These are phyloP conservation scores for Rhamphomyia laevipes DNA, from an alignment of 2,888 invertebrate species.

Conservation along the genomic window DNA sequence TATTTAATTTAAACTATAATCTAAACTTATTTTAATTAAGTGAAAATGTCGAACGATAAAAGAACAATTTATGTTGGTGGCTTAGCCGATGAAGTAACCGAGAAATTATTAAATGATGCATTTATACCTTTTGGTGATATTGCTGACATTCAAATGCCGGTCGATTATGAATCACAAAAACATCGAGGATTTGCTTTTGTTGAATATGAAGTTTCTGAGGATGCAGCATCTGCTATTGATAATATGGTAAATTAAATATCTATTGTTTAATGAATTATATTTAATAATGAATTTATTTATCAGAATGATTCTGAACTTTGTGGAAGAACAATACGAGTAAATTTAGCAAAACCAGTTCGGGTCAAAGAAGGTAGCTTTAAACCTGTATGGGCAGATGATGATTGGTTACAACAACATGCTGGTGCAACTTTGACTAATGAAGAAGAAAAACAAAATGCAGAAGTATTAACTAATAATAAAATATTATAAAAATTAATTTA, in stretches of 20 bases:
- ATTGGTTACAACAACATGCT: slow-evolving; percentile 96
- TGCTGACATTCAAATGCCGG: slow-evolving; percentile 88
- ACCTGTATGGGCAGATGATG: slow-evolving; percentile 97
- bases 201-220: slow-evolving; percentile 94
- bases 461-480: slow-evolving; percentile 16
- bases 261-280: neutral
- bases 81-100: slow-evolving; percentile 89
- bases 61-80: slow-evolving; percentile 79
- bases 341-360: slow-evolving; percentile 92
- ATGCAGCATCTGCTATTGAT: slow-evolving; percentile 97
- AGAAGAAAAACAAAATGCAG: slow-evolving; percentile 34
- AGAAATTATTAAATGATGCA: slow-evolving; percentile 88
- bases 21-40: too few species aligned
- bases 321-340: slow-evolving; percentile 90
- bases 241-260: slow-evolving; percentile 66
- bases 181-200: slow-evolving; percentile 98
- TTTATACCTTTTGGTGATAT: slow-evolving; percentile 98
- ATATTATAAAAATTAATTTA: slow-evolving; percentile 3
- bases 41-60: slow-evolving; percentile 54
- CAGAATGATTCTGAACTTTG: slow-evolving; percentile 96
- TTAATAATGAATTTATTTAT: slow-evolving; percentile 14
- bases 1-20: too few species aligned
- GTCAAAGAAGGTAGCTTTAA: slow-evolving; percentile 91
- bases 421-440: slow-evolving; percentile 65
- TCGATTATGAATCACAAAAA: slow-evolving; percentile 95